These are phyloP conservation scores for Chaunax sp. DNA, from an alignment of 2,797 vertebrate species.

Conservation along the genomic window DNA sequence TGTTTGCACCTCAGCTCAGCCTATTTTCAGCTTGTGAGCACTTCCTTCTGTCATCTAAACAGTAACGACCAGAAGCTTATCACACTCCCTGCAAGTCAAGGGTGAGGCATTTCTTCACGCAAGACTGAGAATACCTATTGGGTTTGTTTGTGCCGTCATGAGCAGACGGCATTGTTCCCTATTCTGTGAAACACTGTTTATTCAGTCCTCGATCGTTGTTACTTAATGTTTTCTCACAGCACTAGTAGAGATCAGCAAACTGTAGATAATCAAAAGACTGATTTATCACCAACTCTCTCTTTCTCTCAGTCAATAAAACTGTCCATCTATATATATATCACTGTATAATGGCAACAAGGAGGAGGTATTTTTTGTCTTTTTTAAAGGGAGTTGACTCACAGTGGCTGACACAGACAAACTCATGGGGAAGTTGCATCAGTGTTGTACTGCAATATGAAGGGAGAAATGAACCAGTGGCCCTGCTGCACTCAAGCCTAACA, in stretches of 20 bases:
- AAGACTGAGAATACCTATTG: slow-evolving; percentile 14
- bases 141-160: slow-evolving; percentile 33
- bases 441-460: slow-evolving; percentile 60
- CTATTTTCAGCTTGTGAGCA: slow-evolving; percentile 78
- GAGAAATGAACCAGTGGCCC: slow-evolving; percentile 37
- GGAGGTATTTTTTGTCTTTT: slow-evolving; percentile 29
- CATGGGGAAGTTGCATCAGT: slow-evolving; percentile 84
- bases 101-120: slow-evolving; percentile 50
- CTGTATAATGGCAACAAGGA: background rate
- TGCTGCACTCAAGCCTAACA: slow-evolving; percentile 30
- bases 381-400: slow-evolving; percentile 66
- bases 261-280: too few relatives aligned
- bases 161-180: slow-evolving; percentile 54
- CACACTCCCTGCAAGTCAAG: slow-evolving; percentile 33
- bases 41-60: slow-evolving; percentile 80
- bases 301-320: background rate
- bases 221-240: slow-evolving; percentile 48
- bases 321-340: background rate
- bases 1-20: slow-evolving; percentile 49
- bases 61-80: slow-evolving; percentile 56
- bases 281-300: background rate
- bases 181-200: slow-evolving; percentile 62
- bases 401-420: slow-evolving; percentile 71
- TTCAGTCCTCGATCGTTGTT: slow-evolving; percentile 57
- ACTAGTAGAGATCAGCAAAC: slow-evolving; percentile 15